phyloP scores from a whole-genome alignment of 2,797 vertebrate genomes.

The Falco peregrinus region DNA sequence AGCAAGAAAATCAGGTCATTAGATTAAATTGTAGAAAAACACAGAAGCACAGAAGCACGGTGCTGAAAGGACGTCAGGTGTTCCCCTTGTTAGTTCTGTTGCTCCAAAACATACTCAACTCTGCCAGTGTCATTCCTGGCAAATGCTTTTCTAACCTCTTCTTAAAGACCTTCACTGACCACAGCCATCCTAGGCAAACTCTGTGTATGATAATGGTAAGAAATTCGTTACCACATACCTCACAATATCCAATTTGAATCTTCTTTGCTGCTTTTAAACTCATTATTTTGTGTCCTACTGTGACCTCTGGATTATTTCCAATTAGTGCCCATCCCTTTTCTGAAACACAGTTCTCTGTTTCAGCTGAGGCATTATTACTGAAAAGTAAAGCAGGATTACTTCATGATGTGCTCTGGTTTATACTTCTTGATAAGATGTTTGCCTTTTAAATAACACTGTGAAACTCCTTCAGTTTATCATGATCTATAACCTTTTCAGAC shows the following conservation, averaged over 20 bases:
- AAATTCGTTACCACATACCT: not conserved
- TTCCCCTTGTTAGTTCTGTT: not conserved
- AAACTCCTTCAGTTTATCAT: not conserved
- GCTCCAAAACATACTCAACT: not conserved
- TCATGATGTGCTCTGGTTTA: not conserved
- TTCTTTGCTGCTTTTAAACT: not conserved
- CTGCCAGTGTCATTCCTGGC: not conserved
- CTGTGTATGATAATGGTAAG: not conserved
- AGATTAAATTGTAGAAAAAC: not conserved
- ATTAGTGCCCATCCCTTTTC: not conserved
- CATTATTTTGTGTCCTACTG: not conserved
- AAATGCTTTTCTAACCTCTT: not conserved
- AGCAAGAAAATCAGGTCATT: not conserved
- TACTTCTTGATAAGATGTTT: not conserved
- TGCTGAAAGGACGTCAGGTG: not conserved
- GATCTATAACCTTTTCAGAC: not conserved
- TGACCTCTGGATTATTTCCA: not conserved
- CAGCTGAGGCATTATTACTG: not conserved
- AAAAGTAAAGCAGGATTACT: not conserved
- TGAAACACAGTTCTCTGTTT: not conserved
- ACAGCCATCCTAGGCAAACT: not conserved
- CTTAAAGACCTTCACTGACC: not conserved
- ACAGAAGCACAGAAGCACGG: rapidly evolving
- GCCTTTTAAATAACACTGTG: not conserved
- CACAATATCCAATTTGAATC: not conserved